Evolutionary conservation across 2,113 vertebrate genomes (phyloP), one percentile per base, ranked within the genome.

Genomic region (Proterorhinus semilunaris): DNA sequence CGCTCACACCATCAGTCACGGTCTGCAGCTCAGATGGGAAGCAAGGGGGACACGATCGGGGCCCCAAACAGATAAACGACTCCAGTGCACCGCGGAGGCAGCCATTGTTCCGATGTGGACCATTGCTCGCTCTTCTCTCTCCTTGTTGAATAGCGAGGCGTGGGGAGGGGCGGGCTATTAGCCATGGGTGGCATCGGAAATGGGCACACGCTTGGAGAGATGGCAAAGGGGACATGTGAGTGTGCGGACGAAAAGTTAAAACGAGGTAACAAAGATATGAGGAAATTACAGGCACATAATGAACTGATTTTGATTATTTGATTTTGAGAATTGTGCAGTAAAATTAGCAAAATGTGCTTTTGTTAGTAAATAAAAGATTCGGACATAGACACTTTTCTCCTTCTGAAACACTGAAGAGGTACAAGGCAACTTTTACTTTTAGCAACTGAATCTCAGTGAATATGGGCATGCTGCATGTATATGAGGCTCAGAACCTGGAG

Each of bases 31-130:
- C 79, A 61, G 81, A 71, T 63, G 68, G 73, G 77, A 84, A 80
- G 80, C 76, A 71, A 88, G 84, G 79, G 76, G 81, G 80, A 80
- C 71, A 72, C 17, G 51, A 68, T 67, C 9, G 15, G 2, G 72
- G 80, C 80, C 71, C 81, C 84, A 75, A 81, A 85, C 86, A 88
- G 90, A 90, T 88, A 88, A 90, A 90, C 71, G 83, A 90, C 79
- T 81, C 59, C 65, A 49, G 44, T 4, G 55, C 80, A 50, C 80
- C 75, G 48, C 8, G 45, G 76, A 83, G 67, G 75, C 75, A 74
- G 21, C 74, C 81, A 83, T 84, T 83, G 87, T 85, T 88, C 83
- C 55, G 79, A 81, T 81, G 68, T 67, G 77, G 80, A 79, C 85
- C 85, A 87, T 84, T 83, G 83, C 75, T 78, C 77, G 58, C 65